Percentiles rank a stretch among this genome's conserved stretches.
Evolutionary conservation across 2,113 vertebrate species (phyloP).

Genomic region (Chascanopsetta lugubris): DNA sequence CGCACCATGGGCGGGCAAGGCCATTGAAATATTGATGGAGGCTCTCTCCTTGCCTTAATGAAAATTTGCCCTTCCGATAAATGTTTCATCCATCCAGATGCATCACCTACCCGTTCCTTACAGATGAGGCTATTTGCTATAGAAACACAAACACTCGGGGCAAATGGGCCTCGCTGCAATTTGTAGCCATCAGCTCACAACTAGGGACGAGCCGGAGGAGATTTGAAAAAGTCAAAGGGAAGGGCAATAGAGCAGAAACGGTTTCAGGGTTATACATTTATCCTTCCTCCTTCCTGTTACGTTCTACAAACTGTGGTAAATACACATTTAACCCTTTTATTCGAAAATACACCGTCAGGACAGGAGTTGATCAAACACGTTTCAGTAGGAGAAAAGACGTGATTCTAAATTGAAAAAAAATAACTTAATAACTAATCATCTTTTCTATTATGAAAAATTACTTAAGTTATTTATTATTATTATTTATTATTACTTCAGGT

Average conservation of each 20-base stretch:
- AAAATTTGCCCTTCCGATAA: slow-evolving; percentile 83
- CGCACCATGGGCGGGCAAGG: slow-evolving; percentile 34
- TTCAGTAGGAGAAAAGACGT: no score
- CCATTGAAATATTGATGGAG: slow-evolving; percentile 88
- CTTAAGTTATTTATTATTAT: no score
- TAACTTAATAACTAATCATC: no score
- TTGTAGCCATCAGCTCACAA: slow-evolving; percentile 40
- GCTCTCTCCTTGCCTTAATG: slow-evolving; percentile 79
- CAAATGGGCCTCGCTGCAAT: slow-evolving; percentile 21
- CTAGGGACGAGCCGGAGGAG: slow-evolving; percentile 13
- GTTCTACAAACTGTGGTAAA: slow-evolving; percentile 7
- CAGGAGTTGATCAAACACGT: no score
- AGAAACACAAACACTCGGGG: slow-evolving; percentile 64
- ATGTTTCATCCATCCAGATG: slow-evolving; percentile 86
- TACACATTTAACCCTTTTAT: no score
- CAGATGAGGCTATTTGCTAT: slow-evolving; percentile 65
- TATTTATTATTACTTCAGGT: no score
- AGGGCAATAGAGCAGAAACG: not conserved
- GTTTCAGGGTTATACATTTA: not conserved
- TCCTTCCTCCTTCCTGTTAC: not conserved
- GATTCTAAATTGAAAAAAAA: no score
- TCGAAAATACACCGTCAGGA: no score
- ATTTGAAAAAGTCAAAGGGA: slow-evolving; percentile 8
- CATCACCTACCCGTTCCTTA: slow-evolving; percentile 68
- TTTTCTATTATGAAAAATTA: no score